Percentiles rank a stretch among this genome's conserved stretches.
Evolutionary conservation across 2,888 invertebrate species (phyloP).

Genomic region (Phorcus lineatus): DNA sequence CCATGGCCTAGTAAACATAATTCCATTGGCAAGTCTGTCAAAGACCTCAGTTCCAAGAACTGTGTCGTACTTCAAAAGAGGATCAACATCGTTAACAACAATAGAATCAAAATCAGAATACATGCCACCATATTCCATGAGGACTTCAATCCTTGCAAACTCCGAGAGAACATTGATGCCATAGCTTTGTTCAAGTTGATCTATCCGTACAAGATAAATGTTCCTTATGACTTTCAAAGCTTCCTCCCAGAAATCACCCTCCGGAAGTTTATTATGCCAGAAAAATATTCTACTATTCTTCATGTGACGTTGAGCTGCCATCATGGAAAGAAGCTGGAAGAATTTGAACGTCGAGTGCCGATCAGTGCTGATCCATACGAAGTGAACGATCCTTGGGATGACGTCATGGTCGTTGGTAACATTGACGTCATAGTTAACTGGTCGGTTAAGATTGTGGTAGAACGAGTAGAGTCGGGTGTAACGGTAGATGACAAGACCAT

Average conservation of each 20-base stretch:
- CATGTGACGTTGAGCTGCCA: background rate
- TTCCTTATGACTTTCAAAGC: background rate
- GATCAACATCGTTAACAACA: background rate
- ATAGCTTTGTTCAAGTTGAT: background rate
- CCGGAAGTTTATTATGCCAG: background rate
- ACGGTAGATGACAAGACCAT: background rate
- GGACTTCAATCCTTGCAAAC: background rate
- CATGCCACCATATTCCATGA: background rate
- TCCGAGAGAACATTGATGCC: background rate
- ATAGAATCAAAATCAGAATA: background rate
- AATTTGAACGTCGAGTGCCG: background rate
- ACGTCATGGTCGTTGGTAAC: constrained; percentile 2
- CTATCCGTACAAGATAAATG: background rate
- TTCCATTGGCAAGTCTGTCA: background rate
- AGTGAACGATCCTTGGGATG: background rate
- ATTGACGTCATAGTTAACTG: background rate
- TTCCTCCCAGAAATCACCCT: background rate
- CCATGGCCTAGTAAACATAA: background rate
- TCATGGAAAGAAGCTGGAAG: background rate
- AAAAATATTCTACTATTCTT: background rate
- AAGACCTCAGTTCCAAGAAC: background rate
- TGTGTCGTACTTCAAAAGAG: background rate
- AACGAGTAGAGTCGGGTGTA: background rate
- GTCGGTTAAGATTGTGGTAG: background rate
- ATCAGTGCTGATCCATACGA: background rate